Evolutionary conservation across 2,113 vertebrate species (phyloP), one percentile per base, ranked within the genome.

Genomic region (Nipponia nippon): DNA sequence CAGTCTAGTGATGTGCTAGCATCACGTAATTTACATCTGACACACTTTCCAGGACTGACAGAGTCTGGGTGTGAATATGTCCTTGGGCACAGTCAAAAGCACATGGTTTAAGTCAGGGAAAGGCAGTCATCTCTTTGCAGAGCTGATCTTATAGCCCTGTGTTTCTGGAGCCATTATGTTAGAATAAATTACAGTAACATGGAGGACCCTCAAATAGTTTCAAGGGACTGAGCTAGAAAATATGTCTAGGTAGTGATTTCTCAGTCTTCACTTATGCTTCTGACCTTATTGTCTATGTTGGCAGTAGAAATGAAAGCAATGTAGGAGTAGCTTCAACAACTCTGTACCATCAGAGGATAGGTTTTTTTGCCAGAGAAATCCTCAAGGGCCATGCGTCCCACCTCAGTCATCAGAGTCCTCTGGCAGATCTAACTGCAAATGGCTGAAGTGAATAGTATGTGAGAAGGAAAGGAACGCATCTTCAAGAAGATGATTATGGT

Each of bases 11-110:
- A 81, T 90, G 96, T 65, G 66, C 83, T 53, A 69, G 88, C 96
- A 95, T 83, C 92, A 77, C 97, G 58, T 96, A 96, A 97, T 97
- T 90, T 96, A 66, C 89, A 92, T 75, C 73, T 93, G 90, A 91
- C 90, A 93, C 67, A 96, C 95, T 95, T 95, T 92, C 92, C 94
- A 97, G 94, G 91, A 89, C 65, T 96, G 88, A 49, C 59, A 91
- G 50, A 89, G 66, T 88, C 85, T 96, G 85, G 95, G 94, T 89
- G 95, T 95, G 91, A 89, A 81, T 77, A 75, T 62, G 50, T 71
- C 93, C 89, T 94, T 77, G 58, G 91, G 89, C 89, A 90, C 26
- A 87, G 59, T 83, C 81, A 63, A 87, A 85, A 92, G 44, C 87
- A 94, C 27, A 7, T 26, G 42, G 56, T 72, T 91, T 91, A 81